A percentile compares a stretch with the other conserved stretches of the same genome.
Evolutionary conservation across 2,113 vertebrate genomes (phyloP).

Genomic region (Mobula hypostoma): DNA sequence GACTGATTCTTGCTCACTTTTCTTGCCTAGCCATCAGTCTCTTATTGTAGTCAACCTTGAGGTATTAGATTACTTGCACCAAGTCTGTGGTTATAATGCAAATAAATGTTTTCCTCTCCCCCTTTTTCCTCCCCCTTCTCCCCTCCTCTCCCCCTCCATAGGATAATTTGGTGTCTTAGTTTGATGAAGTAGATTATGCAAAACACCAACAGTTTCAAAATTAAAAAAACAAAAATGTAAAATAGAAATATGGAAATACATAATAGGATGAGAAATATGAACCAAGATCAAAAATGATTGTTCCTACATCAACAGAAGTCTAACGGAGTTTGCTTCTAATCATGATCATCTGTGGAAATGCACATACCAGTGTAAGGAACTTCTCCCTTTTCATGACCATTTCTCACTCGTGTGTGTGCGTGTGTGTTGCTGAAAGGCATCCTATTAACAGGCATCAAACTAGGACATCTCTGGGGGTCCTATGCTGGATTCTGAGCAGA

Average conservation of each 20-base stretch:
- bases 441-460: conserved; percentile 29
- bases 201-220: background rate
- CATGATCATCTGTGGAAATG: background rate
- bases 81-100: background rate
- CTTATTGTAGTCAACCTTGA: conserved; percentile 24
- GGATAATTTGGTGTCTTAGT: background rate
- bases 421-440: background rate
- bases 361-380: background rate
- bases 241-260: background rate
- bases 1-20: conserved; percentile 1
- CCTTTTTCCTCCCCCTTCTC: too few relatives aligned
- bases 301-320: background rate
- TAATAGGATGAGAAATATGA: background rate
- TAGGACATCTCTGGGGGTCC: conserved; percentile 49
- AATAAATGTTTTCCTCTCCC: background rate
- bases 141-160: background rate
- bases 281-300: background rate
- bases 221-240: background rate
- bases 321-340: background rate
- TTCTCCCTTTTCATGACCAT: background rate
- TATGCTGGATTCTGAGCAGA: conserved; percentile 46
- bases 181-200: background rate
- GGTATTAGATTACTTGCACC: conserved; percentile 33
- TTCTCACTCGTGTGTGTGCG: background rate
- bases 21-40: conserved; percentile 18